Conservation (phyloP, 2,888 invertebrate genomes). For the Chrysina gloriosa region DNA sequence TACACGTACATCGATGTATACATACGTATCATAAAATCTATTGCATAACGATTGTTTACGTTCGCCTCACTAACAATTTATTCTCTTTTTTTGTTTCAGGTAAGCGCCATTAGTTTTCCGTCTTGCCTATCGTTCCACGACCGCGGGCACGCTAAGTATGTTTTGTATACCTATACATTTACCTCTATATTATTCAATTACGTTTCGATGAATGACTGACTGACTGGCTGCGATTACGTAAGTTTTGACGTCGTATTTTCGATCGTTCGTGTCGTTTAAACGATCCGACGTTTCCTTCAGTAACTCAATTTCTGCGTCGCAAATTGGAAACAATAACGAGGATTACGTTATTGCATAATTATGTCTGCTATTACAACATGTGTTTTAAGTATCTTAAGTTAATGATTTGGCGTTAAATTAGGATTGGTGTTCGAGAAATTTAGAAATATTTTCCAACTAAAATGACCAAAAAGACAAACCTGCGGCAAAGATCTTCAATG, state of each 20-base stretch:
- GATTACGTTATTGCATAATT: conserved; percentile 13
- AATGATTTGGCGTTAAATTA: too few species aligned
- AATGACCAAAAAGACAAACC: too few species aligned
- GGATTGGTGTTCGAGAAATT: too few species aligned
- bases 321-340: conserved; percentile 5
- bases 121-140: conserved; percentile 22
- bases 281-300: conserved; percentile 5
- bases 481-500: too few species aligned
- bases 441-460: too few species aligned
- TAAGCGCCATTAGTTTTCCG: conserved; percentile 26
- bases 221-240: too few species aligned
- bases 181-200: conserved; percentile 32
- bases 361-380: background rate
- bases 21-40: background rate
- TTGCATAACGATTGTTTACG: conserved; percentile 24
- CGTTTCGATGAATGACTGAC: conserved; percentile 25
- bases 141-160: conserved; percentile 18
- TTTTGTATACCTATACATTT: too few species aligned
- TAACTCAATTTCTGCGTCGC: conserved; percentile 7
- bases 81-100: conserved; percentile 28
- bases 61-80: background rate
- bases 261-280: conserved; percentile 11
- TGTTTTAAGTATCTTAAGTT: too few species aligned
- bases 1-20: background rate
- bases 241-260: conserved; percentile 23